phyloP scores from a whole-genome alignment of 2,113 vertebrate species.

The Camarhynchus parvulus region DNA sequence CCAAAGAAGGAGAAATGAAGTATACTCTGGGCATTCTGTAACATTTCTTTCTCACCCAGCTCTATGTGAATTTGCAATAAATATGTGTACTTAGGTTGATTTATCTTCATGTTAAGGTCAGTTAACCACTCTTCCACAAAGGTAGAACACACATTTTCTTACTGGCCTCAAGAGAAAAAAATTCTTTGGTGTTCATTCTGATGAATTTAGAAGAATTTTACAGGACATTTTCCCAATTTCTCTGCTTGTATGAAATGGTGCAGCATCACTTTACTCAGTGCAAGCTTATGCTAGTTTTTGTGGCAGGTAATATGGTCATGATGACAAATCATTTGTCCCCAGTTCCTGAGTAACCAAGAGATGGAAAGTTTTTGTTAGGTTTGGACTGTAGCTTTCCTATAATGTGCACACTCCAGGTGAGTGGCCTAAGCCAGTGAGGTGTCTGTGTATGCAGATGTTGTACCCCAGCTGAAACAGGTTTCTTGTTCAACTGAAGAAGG shows the following conservation, averaged over 20 bases:
- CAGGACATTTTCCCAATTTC: background rate
- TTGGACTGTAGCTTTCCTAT: background rate
- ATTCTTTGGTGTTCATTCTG: background rate
- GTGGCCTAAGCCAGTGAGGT: background rate
- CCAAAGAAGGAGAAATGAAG: background rate
- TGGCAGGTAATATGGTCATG: background rate
- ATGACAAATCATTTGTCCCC: background rate
- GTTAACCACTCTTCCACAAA: background rate
- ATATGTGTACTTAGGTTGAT: background rate
- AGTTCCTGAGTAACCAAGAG: background rate
- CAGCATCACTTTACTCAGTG: background rate
- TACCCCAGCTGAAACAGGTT: background rate
- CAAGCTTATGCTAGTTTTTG: background rate
- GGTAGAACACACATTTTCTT: background rate
- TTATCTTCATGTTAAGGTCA: background rate
- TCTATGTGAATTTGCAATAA: background rate
- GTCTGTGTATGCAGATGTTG: background rate
- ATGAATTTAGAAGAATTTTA: background rate
- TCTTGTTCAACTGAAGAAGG: background rate
- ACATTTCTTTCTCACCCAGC: background rate
- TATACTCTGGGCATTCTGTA: background rate
- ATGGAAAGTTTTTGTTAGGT: background rate
- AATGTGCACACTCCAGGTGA: background rate
- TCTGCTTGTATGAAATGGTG: background rate
- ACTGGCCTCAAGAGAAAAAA: background rate